Evolutionary conservation across 2,113 vertebrate genomes (phyloP), one percentile per base, ranked within the genome.

Genomic region (Rhinoderma darwinii): DNA sequence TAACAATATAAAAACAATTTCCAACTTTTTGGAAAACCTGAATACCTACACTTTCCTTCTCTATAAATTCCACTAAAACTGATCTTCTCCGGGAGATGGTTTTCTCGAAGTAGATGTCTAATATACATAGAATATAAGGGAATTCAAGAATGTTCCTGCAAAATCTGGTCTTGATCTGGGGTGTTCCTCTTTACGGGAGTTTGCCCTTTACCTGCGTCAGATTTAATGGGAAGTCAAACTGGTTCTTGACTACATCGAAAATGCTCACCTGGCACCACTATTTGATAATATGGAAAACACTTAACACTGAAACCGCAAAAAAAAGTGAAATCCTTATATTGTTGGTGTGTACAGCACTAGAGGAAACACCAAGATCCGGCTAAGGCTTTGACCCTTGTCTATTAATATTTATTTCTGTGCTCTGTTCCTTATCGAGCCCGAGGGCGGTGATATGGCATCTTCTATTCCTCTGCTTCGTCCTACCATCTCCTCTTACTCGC

Each of bases 401-500:
- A 79, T 66, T 44, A 50, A 68, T 77, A 78, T 86, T 78, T 78
- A 47, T 76, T 27, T 74, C 43, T n/a, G 22, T 35, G 72, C 25
- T 17, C 59, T 22, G 44, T 78, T 35, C 7, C 56, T 85, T 43
- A 41, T 27, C 44, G 43, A 51, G 84, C 84, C 76, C 25, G 27
- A 25, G 84, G 84, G 59, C 75, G 11, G 43, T 18, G 75, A 80
- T 78, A 86, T 50, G 50, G 44, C 84, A 39, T 44, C 47, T 79
- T 80, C 78, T 86, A 59, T 80, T 61, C 56, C 47, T 73, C 50
- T 68, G 27, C 75, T 80, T 18, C 39, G 25, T 27, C 76, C 44
- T 43, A 76, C 83, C 50, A 30, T 77, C 70, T 74, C 72, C 59
- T 74, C 73, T 76, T 84, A 76, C 72, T 76, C 72, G 37, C 43